phyloP scores from a whole-genome alignment of 2,888 invertebrate species.

The Eupithecia dodoneata region DNA sequence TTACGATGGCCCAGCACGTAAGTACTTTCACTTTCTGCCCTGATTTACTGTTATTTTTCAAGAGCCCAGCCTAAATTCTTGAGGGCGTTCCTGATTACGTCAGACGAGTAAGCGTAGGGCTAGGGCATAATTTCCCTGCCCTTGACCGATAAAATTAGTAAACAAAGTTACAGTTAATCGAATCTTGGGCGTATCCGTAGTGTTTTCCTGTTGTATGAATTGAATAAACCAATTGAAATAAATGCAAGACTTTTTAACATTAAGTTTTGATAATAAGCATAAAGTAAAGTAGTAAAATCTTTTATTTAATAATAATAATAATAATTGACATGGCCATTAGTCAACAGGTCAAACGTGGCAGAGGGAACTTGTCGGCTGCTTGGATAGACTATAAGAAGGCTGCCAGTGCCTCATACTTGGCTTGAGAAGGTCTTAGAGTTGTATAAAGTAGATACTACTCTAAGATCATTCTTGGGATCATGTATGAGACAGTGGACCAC shows the following conservation, averaged over 20 bases:
- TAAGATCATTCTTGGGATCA: no score
- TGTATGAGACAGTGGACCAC: no score
- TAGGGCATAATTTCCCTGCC: slow-evolving; percentile 15
- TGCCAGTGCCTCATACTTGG: no score
- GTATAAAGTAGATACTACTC: no score
- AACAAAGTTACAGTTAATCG: slow-evolving; percentile 25
- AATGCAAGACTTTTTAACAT: background rate
- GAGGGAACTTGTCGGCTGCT: no score
- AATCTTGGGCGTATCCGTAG: background rate
- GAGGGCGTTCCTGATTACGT: slow-evolving; percentile 42
- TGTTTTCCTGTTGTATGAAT: background rate
- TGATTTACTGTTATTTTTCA: background rate
- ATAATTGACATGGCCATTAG: no score
- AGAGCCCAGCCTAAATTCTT: background rate
- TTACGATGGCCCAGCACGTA: slow-evolving; percentile 42
- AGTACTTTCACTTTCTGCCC: slow-evolving; percentile 25
- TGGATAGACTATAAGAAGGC: no score
- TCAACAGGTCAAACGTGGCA: no score
- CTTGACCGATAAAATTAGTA: slow-evolving; percentile 28
- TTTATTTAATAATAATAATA: background rate
- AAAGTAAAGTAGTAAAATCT: background rate
- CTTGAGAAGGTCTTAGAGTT: no score
- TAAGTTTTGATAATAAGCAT: background rate
- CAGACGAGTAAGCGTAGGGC: slow-evolving; percentile 24
- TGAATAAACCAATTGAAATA: background rate